Evolutionary conservation across 1,140 invertebrate species (phyloP), one percentile per base, ranked within the genome.

Genomic region (Lucilia cuprina): DNA sequence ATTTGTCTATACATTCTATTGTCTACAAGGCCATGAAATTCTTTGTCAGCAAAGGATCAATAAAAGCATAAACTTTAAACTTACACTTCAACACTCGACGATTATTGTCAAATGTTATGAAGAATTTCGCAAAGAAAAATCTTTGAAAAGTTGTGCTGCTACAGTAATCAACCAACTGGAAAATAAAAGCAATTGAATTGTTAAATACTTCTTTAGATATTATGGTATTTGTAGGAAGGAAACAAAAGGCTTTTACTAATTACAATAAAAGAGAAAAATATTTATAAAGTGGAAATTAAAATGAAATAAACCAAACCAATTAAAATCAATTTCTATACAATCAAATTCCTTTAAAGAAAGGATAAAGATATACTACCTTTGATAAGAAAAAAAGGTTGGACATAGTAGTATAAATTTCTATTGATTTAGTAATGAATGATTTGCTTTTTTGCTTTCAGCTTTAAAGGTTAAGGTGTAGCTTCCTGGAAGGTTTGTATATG

Each of bases 201-300:
- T 21, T 25, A 70, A 21, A 55, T 5, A 2, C 19, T 7, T n/a
- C 65, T 9, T 70, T 70, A 30, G 21, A 25, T 21, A 70, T 70
- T 70, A 21, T 21, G 13, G 50, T 14, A 55, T 55, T 55, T 10
- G 17, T 55, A 70, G 1, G 41, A 21, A 70, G 17, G 21, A 70
- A 70, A 70, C 65, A 70, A 70, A 70, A 70, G 19, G 7, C 55
- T 60, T 70, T 70, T 70, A 10, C 65, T 70, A 70, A 70, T 70
- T 70, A 55, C 9, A 70, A 70, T 21, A 21, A 70, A 2, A 21
- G 65, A 21, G 65, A 8, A 25, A 0, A 19, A 25, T 9, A 21
- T 70, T 70, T 19, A 19, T 70, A 70, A 21, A 60, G 55, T 60
- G 55, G 55, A n/a, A n/a, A 1, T 60, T 17, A 3, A 8, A 10